Percentiles rank a stretch among this genome's conserved stretches.
phyloP scores from a whole-genome alignment of 1,140 invertebrate species.

The Philotrypesis tridentata region DNA sequence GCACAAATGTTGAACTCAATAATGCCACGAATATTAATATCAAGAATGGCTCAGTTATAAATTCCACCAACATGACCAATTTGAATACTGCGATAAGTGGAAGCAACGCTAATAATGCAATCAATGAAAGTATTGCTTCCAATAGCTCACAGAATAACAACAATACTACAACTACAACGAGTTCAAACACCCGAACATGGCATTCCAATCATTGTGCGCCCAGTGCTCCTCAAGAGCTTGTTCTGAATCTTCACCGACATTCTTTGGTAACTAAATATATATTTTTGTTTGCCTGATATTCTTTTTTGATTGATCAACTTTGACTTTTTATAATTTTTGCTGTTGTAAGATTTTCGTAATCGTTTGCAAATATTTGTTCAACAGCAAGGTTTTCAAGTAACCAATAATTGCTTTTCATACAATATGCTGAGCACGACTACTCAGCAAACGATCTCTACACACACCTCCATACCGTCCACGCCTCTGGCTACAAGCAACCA shows the following conservation, averaged over 20 bases:
- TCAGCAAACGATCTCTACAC: slow-evolving; percentile 35
- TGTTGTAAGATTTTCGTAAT: neutral
- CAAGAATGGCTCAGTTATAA: slow-evolving; percentile 72
- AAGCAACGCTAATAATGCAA: slow-evolving; percentile 69
- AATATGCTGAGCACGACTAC: slow-evolving; percentile 43
- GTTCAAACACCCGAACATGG: slow-evolving; percentile 22
- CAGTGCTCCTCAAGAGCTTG: slow-evolving; percentile 31
- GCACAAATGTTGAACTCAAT: slow-evolving; percentile 72
- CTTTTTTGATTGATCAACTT: neutral
- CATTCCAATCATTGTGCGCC: slow-evolving; percentile 27
- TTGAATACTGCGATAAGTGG: slow-evolving; percentile 67
- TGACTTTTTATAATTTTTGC: neutral
- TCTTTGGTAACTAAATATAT: slow-evolving; percentile 17
- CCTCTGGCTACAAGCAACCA: slow-evolving; percentile 60
- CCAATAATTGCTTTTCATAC: slow-evolving; percentile 56
- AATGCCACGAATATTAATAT: slow-evolving; percentile 76
- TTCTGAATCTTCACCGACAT: slow-evolving; percentile 40
- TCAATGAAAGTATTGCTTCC: slow-evolving; percentile 71
- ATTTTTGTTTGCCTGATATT: neutral
- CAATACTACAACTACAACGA: slow-evolving; percentile 26
- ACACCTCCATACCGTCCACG: slow-evolving; percentile 66
- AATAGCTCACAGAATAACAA: slow-evolving; percentile 66
- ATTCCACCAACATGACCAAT: slow-evolving; percentile 64
- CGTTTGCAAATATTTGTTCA: neutral
- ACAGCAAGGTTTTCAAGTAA: slow-evolving; percentile 46